Percentiles rank a stretch among this genome's conserved stretches.
Evolutionary conservation across 2,797 vertebrate species (phyloP).

Genomic region (Melanotaenia pygmaea): DNA sequence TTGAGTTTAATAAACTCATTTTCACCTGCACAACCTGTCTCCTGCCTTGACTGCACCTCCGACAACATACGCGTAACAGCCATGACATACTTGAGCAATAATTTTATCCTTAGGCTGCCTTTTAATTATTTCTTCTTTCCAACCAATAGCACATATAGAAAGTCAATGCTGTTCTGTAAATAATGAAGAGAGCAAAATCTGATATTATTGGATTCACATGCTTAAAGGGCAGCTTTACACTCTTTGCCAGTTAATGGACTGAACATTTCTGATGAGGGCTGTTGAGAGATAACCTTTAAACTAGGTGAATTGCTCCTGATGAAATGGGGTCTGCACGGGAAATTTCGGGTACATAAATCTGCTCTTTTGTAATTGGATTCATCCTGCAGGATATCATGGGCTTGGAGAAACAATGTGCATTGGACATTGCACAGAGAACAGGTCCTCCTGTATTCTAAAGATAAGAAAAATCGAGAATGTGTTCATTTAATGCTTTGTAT

Average conservation of each 20-base stretch:
- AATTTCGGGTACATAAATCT: conserved; percentile 36
- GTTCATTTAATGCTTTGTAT: conserved; percentile 39
- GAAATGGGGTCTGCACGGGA: conserved; percentile 29
- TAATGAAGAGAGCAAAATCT: conserved; percentile 59
- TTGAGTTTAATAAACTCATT: no score
- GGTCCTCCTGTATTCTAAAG: conserved; percentile 39
- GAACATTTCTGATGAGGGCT: conserved; percentile 63
- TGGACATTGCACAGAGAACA: conserved; percentile 29
- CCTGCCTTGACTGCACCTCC: no score
- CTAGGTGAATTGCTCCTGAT: conserved; percentile 35
- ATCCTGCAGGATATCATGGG: conserved; percentile 16
- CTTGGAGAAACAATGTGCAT: conserved; percentile 41
- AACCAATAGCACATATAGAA: conserved; percentile 39
- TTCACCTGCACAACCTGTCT: no score
- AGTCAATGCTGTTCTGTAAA: conserved; percentile 51
- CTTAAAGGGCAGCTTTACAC: conserved; percentile 69
- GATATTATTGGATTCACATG: conserved; percentile 60
- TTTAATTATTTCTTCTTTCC: conserved; percentile 52
- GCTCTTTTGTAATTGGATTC: conserved; percentile 55
- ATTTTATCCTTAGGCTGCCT: conserved; percentile 48
- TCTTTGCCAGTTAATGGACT: conserved; percentile 57
- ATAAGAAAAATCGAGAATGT: conserved; percentile 40
- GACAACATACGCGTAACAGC: no score
- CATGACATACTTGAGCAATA: conserved; percentile 25
- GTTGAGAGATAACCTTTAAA: conserved; percentile 75